Percentiles rank a stretch among this genome's conserved stretches.
Evolutionary conservation across 2,797 vertebrate genomes (phyloP).

Genomic region (Discoglossus pictus): DNA sequence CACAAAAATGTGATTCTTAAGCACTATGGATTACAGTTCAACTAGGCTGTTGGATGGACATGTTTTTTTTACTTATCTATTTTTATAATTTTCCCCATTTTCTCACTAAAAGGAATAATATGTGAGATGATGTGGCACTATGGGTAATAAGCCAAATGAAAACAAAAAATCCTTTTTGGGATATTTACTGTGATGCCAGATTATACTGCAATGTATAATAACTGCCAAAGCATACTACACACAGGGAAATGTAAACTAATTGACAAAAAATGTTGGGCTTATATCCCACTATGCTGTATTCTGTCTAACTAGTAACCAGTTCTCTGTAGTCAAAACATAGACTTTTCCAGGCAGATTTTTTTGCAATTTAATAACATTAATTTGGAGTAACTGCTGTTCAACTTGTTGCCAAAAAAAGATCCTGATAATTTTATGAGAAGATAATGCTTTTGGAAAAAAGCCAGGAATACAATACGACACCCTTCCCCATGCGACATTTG

Average conservation of each 20-base stretch:
- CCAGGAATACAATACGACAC: slow-evolving; percentile 43
- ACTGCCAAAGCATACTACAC: slow-evolving; percentile 63
- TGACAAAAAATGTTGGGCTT: slow-evolving; percentile 50
- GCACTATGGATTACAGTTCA: too few species aligned
- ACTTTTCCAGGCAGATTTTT: slow-evolving; percentile 64
- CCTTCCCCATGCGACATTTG: slow-evolving; percentile 38
- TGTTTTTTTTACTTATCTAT: too few species aligned
- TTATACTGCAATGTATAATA: slow-evolving; percentile 57
- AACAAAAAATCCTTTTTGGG: slow-evolving; percentile 33
- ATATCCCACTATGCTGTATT: slow-evolving; percentile 59
- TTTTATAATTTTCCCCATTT: background rate
- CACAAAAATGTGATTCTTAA: too few species aligned
- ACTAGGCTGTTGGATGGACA: too few species aligned
- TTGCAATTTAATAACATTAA: slow-evolving; percentile 68
- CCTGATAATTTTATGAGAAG: slow-evolving; percentile 51
- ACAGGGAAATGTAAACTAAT: slow-evolving; percentile 62
- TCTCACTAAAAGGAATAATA: slow-evolving; percentile 11
- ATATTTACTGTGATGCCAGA: slow-evolving; percentile 59
- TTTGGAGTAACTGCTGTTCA: slow-evolving; percentile 60
- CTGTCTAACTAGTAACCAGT: slow-evolving; percentile 55
- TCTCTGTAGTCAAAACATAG: slow-evolving; percentile 55
- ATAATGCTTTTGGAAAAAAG: slow-evolving; percentile 46
- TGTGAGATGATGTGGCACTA: slow-evolving; percentile 33
- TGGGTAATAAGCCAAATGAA: slow-evolving; percentile 3
- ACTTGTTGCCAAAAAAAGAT: slow-evolving; percentile 46